Percentiles rank a stretch among this genome's conserved stretches.
These are phyloP conservation scores for Corydoras maculifer DNA, from an alignment of 2,113 vertebrate genomes.

Conservation along the genomic window DNA sequence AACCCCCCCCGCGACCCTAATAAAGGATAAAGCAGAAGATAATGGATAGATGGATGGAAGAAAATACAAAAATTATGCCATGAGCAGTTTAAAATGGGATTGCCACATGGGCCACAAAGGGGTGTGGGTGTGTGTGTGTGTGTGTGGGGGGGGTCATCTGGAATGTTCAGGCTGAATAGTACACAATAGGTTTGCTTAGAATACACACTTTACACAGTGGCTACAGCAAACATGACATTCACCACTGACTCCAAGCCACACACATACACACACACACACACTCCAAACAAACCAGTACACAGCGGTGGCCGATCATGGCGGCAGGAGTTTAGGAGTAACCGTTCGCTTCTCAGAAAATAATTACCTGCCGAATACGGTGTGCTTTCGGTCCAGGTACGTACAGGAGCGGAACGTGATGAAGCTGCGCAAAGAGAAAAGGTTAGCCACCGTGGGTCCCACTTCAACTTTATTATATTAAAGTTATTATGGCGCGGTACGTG, in stretches of 20 bases:
- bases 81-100: too few species aligned
- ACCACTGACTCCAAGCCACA: background rate
- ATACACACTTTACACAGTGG: constrained; percentile 10
- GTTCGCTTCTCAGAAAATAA: background rate
- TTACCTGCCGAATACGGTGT: constrained; percentile 94
- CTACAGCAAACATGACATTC: constrained; percentile 33
- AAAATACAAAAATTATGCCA: too few species aligned
- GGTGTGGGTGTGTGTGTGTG: background rate
- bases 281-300: background rate
- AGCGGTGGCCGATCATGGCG: background rate
- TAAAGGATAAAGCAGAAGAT: too few species aligned
- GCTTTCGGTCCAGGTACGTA: constrained; percentile 88
- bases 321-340: background rate
- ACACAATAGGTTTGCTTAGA: constrained; percentile 7
- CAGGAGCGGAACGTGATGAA: constrained; percentile 98
- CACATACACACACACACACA: background rate
- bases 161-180: constrained; percentile 35
- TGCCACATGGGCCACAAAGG: too few species aligned
- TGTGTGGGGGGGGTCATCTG: constrained; percentile 8
- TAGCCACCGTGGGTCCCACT: background rate
- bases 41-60: too few species aligned
- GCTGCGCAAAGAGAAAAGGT: constrained; percentile 54
- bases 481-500: too few species aligned
- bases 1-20: too few species aligned
- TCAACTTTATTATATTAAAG: background rate